These are phyloP conservation scores for Lasiurus cinereus DNA, from an alignment of 2,113 vertebrate species.

Conservation along the genomic window DNA sequence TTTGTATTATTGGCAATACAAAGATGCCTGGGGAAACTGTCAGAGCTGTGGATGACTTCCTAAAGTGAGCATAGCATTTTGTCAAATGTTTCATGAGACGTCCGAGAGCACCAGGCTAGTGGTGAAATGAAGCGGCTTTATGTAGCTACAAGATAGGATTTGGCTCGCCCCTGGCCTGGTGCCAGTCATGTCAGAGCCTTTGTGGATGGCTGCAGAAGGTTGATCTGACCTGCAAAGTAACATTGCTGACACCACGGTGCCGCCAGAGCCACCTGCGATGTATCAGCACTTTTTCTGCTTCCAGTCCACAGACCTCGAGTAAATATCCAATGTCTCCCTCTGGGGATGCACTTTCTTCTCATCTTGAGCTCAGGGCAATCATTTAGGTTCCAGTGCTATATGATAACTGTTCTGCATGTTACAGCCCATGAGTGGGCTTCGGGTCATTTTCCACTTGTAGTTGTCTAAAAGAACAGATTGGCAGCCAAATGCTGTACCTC, in stretches of 20 bases:
- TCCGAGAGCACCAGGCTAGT: not conserved
- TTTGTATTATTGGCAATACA: slow-evolving; percentile 34
- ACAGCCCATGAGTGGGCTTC: not conserved
- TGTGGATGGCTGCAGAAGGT: not conserved
- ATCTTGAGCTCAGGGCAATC: slow-evolving; percentile 23
- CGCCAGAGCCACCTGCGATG: not conserved
- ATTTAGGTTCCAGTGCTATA: not conserved
- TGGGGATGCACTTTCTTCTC: not conserved
- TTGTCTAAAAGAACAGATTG: not conserved
- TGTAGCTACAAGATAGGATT: not conserved
- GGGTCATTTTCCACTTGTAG: not conserved
- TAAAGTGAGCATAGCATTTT: slow-evolving; percentile 73
- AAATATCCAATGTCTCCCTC: slow-evolving; percentile 49
- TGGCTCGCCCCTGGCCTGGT: slow-evolving; percentile 3
- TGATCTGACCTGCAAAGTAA: slow-evolving; percentile 62
- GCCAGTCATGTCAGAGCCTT: slow-evolving; percentile 40
- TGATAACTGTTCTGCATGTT: not conserved
- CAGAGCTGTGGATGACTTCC: slow-evolving; percentile 41
- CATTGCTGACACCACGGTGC: slow-evolving; percentile 40
- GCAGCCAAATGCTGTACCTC: not conserved
- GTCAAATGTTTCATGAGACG: slow-evolving; percentile 62
- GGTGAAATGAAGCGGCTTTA: slow-evolving; percentile 66
- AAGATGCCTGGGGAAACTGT: slow-evolving; percentile 10
- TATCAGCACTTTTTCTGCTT: slow-evolving; percentile 65
- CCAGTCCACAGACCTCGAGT: not conserved